Conservation (phyloP, 2,113 vertebrate genomes). For the Callorhinus ursinus region DNA sequence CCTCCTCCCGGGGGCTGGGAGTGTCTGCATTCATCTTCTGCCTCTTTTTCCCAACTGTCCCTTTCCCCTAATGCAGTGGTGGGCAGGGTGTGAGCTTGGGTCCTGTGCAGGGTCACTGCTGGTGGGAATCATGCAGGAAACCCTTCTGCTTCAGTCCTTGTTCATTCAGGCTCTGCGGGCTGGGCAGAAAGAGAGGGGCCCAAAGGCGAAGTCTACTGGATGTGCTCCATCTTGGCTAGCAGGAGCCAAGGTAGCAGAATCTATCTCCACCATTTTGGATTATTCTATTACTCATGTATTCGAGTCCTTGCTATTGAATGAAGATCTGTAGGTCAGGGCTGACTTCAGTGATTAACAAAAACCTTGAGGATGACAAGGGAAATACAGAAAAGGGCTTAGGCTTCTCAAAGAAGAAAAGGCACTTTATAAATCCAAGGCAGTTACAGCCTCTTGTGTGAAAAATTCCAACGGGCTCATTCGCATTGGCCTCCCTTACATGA, state of each 20-base stretch:
- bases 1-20: not conserved
- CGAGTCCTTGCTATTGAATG: not conserved
- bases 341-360: not conserved
- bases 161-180: not conserved
- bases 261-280: not conserved
- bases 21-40: no score
- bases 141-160: not conserved
- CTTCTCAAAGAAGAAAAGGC: not conserved
- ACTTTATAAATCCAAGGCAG: conserved; percentile 38
- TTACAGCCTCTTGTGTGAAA: conserved; percentile 20
- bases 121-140: not conserved
- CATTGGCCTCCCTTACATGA: not conserved
- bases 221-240: not conserved
- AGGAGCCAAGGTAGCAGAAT: not conserved
- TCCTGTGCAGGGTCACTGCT: not conserved
- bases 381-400: not conserved
- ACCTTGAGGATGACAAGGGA: not conserved
- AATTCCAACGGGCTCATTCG: not conserved
- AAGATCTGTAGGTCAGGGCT: not conserved
- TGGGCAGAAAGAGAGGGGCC: not conserved
- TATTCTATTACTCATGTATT: not conserved
- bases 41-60: not conserved
- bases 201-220: not conserved
- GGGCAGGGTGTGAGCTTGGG: not conserved
- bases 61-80: not conserved